phyloP scores from a whole-genome alignment of 1,140 invertebrate species.

The Hyposmocoma kahamanoa region DNA sequence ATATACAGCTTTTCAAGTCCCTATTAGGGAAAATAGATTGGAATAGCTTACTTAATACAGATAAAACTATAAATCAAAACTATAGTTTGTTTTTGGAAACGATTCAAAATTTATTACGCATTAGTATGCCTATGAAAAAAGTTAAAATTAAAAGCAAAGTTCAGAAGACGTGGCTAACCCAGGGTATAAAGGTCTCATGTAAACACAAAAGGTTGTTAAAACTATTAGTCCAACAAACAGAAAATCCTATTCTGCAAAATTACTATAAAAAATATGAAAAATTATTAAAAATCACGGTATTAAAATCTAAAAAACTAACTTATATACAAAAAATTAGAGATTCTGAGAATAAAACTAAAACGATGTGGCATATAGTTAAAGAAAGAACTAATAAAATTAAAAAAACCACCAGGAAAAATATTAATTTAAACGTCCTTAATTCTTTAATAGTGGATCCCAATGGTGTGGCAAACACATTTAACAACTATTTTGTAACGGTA shows the following conservation, averaged over 20 bases:
- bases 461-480: background rate
- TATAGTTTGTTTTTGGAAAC: too few relatives aligned
- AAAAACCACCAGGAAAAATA: background rate
- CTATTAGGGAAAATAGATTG: background rate
- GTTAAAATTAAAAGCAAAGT: background rate
- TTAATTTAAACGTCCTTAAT: background rate
- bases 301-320: background rate
- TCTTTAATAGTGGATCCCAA: background rate
- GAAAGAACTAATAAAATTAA: background rate
- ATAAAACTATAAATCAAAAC: background rate
- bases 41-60: background rate
- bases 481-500: background rate
- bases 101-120: background rate
- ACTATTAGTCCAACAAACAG: background rate
- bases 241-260: background rate
- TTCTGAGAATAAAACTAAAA: slow-evolving; percentile 7
- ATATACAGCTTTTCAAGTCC: slow-evolving; percentile 1
- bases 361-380: slow-evolving; percentile 4
- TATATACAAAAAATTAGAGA: background rate
- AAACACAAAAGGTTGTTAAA: slow-evolving; percentile 4
- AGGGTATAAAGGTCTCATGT: background rate
- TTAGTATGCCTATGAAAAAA: slow-evolving; percentile 1
- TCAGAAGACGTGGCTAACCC: slow-evolving; percentile 2
- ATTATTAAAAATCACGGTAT: slow-evolving; percentile 1
- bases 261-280: slow-evolving; percentile 1